These are phyloP conservation scores for Silvanus unidentatus DNA, from an alignment of 2,888 invertebrate genomes.

Conservation along the genomic window DNA sequence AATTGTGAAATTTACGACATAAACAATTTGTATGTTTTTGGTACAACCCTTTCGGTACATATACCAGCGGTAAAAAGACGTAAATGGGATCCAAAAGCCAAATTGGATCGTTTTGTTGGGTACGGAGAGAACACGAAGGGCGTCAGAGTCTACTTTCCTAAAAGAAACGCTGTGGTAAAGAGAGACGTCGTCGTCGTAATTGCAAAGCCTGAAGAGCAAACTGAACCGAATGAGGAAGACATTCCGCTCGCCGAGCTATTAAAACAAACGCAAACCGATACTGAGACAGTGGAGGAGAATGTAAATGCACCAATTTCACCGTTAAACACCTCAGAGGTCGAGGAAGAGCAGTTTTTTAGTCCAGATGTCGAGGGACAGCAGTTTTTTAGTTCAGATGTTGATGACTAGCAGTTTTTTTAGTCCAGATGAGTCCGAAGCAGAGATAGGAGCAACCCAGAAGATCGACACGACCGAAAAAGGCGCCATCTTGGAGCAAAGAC, in stretches of 20 bases:
- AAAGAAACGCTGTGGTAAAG: constrained; percentile 21
- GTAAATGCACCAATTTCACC: too few species aligned
- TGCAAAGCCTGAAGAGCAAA: not conserved
- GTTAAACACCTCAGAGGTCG: too few species aligned
- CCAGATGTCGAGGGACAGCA: too few species aligned
- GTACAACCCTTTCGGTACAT: constrained; percentile 14
- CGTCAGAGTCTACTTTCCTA: constrained; percentile 23
- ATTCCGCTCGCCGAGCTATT: not conserved
- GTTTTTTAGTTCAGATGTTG: too few species aligned
- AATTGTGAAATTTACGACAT: constrained; percentile 15
- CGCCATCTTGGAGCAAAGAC: constrained; percentile 9
- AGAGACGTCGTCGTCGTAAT: constrained; percentile 22
- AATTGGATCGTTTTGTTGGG: constrained; percentile 13
- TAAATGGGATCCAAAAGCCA: constrained; percentile 13
- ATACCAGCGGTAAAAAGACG: constrained; percentile 12
- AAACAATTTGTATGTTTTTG: constrained; percentile 20
- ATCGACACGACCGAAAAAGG: not conserved
- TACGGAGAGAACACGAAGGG: constrained; percentile 17
- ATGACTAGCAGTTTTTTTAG: too few species aligned
- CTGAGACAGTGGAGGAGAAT: not conserved
- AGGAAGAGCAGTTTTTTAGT: not conserved
- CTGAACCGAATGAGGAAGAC: not conserved
- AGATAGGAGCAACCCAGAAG: not conserved
- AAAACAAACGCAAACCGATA: not conserved
- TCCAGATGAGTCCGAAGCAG: not conserved